Base-by-base conservation (phyloP, 1,140 invertebrate species). In the Sarcophaga peregrina region DNA sequence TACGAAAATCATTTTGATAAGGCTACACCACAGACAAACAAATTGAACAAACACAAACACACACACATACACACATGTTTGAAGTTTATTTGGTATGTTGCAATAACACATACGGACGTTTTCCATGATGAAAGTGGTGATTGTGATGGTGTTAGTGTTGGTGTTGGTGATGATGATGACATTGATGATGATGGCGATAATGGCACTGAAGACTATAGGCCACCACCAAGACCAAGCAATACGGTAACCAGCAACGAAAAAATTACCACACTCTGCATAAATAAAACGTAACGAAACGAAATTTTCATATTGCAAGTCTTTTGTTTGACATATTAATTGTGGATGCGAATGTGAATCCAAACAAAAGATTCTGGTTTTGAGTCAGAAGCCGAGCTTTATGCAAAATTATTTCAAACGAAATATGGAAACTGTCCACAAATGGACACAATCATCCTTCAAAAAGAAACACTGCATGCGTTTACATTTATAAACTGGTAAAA, bases 401-500 rank as follows among this genome's bases (percentile, higher is more conserved):
- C 25, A 37, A 37, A 68, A 68, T 4, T 68, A 58, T 68, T 17
- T 20, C 9, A 3, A n/a, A n/a, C 7, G 62, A 68, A 68, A 68
- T 68, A 20, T 68, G 62, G 62, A 68, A 68, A 20, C 8, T 68
- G 62, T 68, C 17, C 9, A 68, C 62, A 68, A 68, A 68, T 68
- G 62, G 62, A 20, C 62, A 8, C 17, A 8, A 20, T 68, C 62
- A 68, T 17, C 62, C 0, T 37, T 68, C 62, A n/a, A 8, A 37
- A 37, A 17, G 17, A 68, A n/a, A 68, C 62, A 68, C 8, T 25
- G 62, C 62, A 20, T 2, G 9, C n/a, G 54, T 58, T n/a, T 11
- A 6, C 54, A 58, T 13, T n/a, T n/a, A 68, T 68, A 25, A 68
- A 68, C 62, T 68, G 62, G 9, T 9, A 25, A 68, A 25, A 68